Base-by-base conservation (phyloP, 2,113 vertebrate species). In the Sminthopsis crassicaudata region DNA sequence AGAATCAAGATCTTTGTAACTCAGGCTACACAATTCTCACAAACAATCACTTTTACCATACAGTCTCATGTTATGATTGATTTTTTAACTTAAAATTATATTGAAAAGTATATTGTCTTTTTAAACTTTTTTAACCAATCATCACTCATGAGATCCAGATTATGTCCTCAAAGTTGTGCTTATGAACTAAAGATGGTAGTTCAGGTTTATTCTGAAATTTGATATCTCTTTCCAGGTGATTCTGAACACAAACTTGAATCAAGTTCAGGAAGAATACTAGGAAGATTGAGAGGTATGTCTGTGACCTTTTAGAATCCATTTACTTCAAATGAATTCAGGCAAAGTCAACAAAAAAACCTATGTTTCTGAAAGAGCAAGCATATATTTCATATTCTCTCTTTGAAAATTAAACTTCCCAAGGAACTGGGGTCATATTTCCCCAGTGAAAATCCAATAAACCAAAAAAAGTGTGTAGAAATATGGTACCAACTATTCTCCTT, bases 211-310 rank as follows among this genome's bases (percentile, higher is more conserved):
- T 97, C 97, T 97, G 8, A 98, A 98, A 98, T 97, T 9, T 98
- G 19, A 91, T 91, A 92, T 98, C 94, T 98, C 97, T 97, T 97
- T 98, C 97, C 50, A 99, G 99, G 98, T 97, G 99, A 98, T 96
- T 98, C 97, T 96, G 99, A 99, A 46, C 98, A 98, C 95, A 99
- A 99, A 98, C 95, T 98, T 92, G 99, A 99, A 93, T 97, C 99
- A 94, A 99, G 97, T 97, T 99, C 99, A 95, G 99, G 98, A 97
- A 99, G 99, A 98, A 99, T 99, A 91, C 97, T 99, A 97, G 99
- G 99, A 97, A 99, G 99, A 98, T 98, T 99, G 95, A 98, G 99
- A 99, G 99, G 99, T 99, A 98, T 95, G 97, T 91, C 51, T 53
- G 19, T 95, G 94, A 91, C 94, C 76, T 97, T 97, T 96, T 92